These are phyloP conservation scores for Maccullochella peelii DNA, from an alignment of 2,113 vertebrate species.

Conservation along the genomic window DNA sequence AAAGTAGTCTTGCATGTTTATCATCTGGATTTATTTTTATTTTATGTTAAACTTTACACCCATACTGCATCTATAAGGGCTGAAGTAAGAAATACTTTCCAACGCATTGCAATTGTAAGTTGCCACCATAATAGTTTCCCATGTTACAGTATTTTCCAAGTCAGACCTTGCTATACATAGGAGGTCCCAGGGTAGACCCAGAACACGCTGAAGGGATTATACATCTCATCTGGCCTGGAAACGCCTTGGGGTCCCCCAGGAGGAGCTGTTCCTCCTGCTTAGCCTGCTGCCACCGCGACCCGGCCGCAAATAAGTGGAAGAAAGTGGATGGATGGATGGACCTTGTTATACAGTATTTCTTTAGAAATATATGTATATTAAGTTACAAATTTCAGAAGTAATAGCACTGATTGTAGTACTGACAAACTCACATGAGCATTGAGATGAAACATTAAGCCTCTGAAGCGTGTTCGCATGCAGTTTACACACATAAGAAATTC, in stretches of 20 bases:
- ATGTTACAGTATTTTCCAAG: background rate
- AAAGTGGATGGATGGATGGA: too few relatives aligned
- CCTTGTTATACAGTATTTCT: background rate
- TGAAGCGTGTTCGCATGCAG: background rate
- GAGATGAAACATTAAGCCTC: background rate
- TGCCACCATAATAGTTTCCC: background rate
- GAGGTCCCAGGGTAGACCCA: too few relatives aligned
- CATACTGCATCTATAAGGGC: background rate
- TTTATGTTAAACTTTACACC: background rate
- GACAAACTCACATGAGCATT: background rate
- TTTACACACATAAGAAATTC: background rate
- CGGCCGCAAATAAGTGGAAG: too few relatives aligned
- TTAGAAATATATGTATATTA: too few relatives aligned
- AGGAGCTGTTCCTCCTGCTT: background rate
- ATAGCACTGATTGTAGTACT: background rate
- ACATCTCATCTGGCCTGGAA: too few relatives aligned
- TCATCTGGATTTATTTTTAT: background rate
- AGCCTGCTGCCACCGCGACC: too few relatives aligned
- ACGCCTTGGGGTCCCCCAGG: too few relatives aligned
- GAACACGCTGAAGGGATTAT: too few relatives aligned
- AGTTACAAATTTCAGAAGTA: background rate
- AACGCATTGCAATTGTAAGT: background rate
- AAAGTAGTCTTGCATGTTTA: background rate
- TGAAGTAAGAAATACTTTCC: background rate
- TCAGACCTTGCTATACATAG: background rate